phyloP scores from a whole-genome alignment of 1,140 invertebrate genomes.

The Lineus longissimus region DNA sequence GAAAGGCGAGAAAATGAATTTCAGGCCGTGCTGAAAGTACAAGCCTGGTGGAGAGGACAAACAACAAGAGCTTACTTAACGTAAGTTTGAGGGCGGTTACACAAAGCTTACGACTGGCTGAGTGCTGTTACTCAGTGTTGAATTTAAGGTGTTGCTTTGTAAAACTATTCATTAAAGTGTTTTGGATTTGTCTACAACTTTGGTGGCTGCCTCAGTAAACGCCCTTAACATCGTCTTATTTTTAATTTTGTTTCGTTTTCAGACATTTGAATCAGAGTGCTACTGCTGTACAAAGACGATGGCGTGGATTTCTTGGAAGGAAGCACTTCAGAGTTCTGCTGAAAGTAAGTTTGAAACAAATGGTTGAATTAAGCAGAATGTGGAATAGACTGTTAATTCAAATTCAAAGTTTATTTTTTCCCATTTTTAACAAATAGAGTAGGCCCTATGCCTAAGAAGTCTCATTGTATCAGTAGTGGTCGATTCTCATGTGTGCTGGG shows the following conservation, averaged over 20 bases:
- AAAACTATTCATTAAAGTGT: too few relatives aligned
- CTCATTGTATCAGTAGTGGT: too few relatives aligned
- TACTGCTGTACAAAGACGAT: slow-evolving; percentile 43
- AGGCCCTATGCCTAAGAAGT: too few relatives aligned
- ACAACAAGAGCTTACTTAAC: slow-evolving; percentile 40
- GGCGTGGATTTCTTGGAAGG: slow-evolving; percentile 46
- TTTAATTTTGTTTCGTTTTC: slow-evolving; percentile 15
- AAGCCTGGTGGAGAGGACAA: slow-evolving; percentile 47
- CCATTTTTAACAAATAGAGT: too few relatives aligned
- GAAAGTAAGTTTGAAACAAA: slow-evolving; percentile 27
- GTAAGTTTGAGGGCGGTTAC: slow-evolving; percentile 31
- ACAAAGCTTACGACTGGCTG: too few relatives aligned
- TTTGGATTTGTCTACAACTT: slow-evolving; percentile 3
- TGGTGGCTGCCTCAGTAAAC: slow-evolving; percentile 4
- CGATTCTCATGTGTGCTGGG: too few relatives aligned
- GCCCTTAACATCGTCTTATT: not conserved
- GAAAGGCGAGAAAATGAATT: slow-evolving; percentile 37
- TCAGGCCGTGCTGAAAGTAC: slow-evolving; percentile 41
- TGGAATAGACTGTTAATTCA: too few relatives aligned
- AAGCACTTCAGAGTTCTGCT: slow-evolving; percentile 39
- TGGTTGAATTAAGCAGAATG: too few relatives aligned
- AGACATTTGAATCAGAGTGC: slow-evolving; percentile 47
- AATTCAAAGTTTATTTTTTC: too few relatives aligned
- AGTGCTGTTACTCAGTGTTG: too few relatives aligned
- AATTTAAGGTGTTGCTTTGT: too few relatives aligned